A percentile compares a stretch with the other conserved stretches of the same genome.
These are phyloP conservation scores for Zosterops pallidus DNA, from an alignment of 2,113 vertebrate genomes.

Conservation along the genomic window DNA sequence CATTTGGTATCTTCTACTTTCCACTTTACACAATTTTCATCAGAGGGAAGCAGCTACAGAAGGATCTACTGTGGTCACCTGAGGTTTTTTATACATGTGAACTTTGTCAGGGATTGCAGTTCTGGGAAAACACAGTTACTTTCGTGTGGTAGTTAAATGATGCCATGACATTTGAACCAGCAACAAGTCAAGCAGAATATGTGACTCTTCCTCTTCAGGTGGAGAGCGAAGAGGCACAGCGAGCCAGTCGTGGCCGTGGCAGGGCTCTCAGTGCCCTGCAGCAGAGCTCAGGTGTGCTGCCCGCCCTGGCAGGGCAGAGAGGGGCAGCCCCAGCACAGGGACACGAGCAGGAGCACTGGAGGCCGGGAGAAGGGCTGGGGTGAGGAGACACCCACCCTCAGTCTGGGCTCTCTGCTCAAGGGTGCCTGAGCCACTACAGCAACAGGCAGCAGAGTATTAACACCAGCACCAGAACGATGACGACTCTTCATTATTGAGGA, in stretches of 20 bases:
- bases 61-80: not conserved
- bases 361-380: not conserved
- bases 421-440: not conserved
- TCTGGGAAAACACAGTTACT: not conserved
- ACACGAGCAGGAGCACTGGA: not conserved
- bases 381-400: not conserved
- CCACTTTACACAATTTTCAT: not conserved
- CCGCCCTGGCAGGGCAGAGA: not conserved
- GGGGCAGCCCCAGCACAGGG: not conserved
- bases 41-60: not conserved
- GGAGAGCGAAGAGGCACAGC: not conserved
- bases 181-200: not conserved
- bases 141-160: not conserved
- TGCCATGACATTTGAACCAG: not conserved
- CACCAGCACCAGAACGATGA: not conserved
- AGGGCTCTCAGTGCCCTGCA: not conserved
- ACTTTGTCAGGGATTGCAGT: not conserved
- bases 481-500: not conserved
- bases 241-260: rapidly evolving
- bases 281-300: not conserved
- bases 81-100: not conserved
- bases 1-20: not conserved
- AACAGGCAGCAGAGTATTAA: not conserved
- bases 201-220: not conserved
- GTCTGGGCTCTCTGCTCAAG: not conserved